Evolutionary conservation across 2,113 vertebrate genomes (phyloP).

Genomic region (Bungarus multicinctus): DNA sequence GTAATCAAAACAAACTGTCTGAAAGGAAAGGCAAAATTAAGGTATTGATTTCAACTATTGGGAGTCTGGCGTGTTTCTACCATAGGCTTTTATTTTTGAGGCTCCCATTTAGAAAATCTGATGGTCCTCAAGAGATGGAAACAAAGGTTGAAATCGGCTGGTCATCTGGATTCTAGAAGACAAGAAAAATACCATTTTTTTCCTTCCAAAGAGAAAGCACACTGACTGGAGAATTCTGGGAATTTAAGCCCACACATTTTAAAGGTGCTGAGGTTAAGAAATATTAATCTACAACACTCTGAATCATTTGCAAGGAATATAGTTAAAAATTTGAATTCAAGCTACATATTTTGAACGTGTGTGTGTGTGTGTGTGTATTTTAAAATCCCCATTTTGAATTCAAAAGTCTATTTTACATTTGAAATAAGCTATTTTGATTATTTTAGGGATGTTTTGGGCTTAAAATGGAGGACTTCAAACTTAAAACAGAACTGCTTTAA

Average conservation of each 20-base stretch:
- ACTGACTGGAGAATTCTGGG: not conserved
- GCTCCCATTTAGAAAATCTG: not conserved
- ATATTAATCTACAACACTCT: not conserved
- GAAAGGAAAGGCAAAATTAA: not conserved
- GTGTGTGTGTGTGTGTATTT: not conserved
- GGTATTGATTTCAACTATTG: not conserved
- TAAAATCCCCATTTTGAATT: not conserved
- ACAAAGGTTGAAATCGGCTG: not conserved
- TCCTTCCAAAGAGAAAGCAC: not conserved
- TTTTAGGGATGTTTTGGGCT: not conserved
- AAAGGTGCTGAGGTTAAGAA: not conserved
- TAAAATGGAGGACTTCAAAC: not conserved
- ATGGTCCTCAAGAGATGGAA: not conserved
- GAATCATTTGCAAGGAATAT: not conserved
- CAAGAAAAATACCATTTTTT: not conserved
- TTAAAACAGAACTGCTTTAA: not conserved
- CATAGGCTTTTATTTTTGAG: not conserved
- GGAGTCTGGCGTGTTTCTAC: not conserved
- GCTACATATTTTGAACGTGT: not conserved
- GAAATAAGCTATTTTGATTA: not conserved
- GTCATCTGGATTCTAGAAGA: not conserved
- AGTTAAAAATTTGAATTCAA: not conserved
- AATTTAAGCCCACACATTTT: not conserved
- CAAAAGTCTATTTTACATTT: not conserved
- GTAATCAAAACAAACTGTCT: not conserved